These are phyloP conservation scores for Menidia beryllina DNA, from an alignment of 2,113 vertebrate species.

Conservation along the genomic window DNA sequence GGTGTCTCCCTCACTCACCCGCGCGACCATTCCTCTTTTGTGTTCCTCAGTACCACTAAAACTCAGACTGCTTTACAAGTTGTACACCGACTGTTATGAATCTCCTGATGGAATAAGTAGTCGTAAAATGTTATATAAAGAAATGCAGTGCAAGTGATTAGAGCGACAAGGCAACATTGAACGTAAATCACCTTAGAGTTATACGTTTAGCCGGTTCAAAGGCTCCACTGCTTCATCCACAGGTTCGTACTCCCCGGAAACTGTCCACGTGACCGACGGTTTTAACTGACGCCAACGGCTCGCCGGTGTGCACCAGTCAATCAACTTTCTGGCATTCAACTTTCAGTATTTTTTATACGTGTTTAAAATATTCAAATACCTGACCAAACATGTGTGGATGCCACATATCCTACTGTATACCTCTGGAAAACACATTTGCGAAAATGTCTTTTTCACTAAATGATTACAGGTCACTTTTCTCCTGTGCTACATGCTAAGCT, in stretches of 20 bases:
- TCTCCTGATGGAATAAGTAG: not conserved
- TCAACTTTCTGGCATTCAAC: not conserved
- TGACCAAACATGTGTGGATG: too few species aligned
- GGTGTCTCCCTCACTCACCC: slow-evolving; percentile 33
- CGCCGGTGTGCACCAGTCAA: not conserved
- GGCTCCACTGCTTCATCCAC: slow-evolving; percentile 15
- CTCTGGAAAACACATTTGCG: not conserved
- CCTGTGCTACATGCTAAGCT: not conserved
- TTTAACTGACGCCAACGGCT: slow-evolving; percentile 31
- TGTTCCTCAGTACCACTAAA: not conserved
- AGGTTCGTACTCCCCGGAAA: slow-evolving; percentile 41
- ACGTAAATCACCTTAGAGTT: slow-evolving; percentile 32
- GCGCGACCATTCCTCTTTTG: slow-evolving; percentile 21
- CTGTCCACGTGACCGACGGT: not conserved
- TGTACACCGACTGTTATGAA: not conserved
- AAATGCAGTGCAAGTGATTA: not conserved
- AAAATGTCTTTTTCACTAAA: not conserved
- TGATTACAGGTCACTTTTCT: not conserved
- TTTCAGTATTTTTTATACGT: not conserved
- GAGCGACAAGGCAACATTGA: not conserved
- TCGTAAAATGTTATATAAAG: not conserved
- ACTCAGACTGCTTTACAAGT: not conserved
- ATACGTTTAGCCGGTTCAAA: slow-evolving; percentile 32
- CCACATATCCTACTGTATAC: too few species aligned
- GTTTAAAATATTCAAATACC: not conserved